These are phyloP conservation scores for Xenopus petersii DNA, from an alignment of 2,797 vertebrate species.

Conservation along the genomic window DNA sequence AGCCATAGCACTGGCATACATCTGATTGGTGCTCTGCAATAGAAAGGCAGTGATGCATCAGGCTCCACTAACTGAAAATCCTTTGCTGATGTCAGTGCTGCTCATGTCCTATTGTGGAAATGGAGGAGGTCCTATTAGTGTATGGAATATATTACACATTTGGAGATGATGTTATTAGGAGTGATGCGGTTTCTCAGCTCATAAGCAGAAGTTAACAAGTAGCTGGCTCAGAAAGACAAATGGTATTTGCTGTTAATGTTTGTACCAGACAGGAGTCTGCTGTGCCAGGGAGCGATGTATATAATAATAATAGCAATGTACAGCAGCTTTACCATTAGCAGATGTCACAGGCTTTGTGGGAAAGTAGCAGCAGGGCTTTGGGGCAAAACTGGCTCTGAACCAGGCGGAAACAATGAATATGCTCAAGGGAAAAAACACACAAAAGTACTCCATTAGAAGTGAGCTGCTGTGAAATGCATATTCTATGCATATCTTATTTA, in stretches of 20 bases:
- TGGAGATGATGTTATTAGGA: slow-evolving; percentile 25
- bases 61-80: too few species aligned
- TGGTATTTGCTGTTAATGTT: background rate
- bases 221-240: background rate
- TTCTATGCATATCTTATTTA: too few species aligned
- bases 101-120: slow-evolving; percentile 30
- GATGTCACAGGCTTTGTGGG: too few species aligned
- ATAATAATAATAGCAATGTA: background rate
- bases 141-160: slow-evolving; percentile 39
- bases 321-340: background rate
- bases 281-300: background rate
- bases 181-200: slow-evolving; percentile 37
- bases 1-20: too few species aligned
- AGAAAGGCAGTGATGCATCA: too few species aligned
- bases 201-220: slow-evolving; percentile 1
- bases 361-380: too few species aligned
- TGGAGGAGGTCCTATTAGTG: slow-evolving; percentile 22
- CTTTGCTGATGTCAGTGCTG: background rate
- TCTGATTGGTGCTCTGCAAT: too few species aligned
- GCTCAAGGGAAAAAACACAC: too few species aligned
- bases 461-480: too few species aligned
- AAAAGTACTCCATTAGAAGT: too few species aligned
- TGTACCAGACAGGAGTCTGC: slow-evolving; percentile 5
- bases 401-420: too few species aligned
- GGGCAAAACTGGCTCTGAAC: too few species aligned